Evolutionary conservation across 2,888 invertebrate species (phyloP).

Genomic region (Glyphotaelius pellucidus): DNA sequence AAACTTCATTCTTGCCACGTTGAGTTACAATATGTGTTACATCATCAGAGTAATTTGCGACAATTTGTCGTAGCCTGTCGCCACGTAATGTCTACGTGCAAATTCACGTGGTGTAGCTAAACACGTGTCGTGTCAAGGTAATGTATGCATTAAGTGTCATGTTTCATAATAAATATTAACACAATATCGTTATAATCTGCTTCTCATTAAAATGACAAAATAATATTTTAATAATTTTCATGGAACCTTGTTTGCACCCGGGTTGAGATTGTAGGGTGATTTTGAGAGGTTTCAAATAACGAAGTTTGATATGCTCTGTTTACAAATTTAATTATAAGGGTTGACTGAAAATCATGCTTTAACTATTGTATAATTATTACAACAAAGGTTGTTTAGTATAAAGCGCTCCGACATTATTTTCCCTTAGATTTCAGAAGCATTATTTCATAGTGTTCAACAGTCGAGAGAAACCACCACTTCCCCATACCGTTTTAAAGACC

Average conservation of each 20-base stretch:
- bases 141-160: not conserved
- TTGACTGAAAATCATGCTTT: not conserved
- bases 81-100: not conserved
- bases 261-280: not conserved
- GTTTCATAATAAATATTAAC: not conserved
- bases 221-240: not conserved
- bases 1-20: not conserved
- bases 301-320: not conserved
- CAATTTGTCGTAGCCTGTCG: not conserved
- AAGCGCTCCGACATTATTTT: not conserved
- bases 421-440: not conserved
- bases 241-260: not conserved
- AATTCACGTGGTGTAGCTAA: not conserved
- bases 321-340: not conserved
- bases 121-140: not conserved
- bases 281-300: not conserved
- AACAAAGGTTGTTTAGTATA: not conserved
- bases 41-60: not conserved
- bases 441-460: too few relatives aligned
- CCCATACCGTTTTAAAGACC: too few relatives aligned
- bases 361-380: not conserved
- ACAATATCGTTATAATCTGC: not conserved
- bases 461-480: too few relatives aligned
- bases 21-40: not conserved
- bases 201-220: not conserved